These are phyloP conservation scores for Acheta domesticus DNA, from an alignment of 2,888 invertebrate genomes.

Conservation along the genomic window DNA sequence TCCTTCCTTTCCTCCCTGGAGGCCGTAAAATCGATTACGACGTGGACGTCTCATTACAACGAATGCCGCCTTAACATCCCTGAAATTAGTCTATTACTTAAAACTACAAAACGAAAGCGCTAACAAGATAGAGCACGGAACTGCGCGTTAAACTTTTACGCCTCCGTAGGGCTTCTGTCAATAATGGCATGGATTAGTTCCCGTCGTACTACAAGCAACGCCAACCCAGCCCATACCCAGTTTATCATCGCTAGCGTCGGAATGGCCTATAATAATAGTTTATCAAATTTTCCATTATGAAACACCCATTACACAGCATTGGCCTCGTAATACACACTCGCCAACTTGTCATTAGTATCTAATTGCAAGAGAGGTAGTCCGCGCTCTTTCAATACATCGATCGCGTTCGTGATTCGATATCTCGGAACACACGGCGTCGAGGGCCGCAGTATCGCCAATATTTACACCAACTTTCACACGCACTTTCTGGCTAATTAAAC, in stretches of 20 bases:
- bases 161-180: too few species aligned
- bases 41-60: too few species aligned
- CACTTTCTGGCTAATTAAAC: neutral
- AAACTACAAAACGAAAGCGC: neutral
- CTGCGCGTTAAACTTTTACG: neutral
- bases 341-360: neutral
- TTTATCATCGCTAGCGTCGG: neutral
- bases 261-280: neutral
- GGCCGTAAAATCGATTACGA: too few species aligned
- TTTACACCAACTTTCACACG: neutral
- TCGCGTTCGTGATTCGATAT: neutral
- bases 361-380: neutral
- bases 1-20: too few species aligned
- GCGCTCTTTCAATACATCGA: neutral
- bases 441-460: neutral
- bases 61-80: too few species aligned
- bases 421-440: neutral
- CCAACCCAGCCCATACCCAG: too few species aligned
- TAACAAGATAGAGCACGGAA: neutral
- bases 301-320: neutral
- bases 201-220: too few species aligned
- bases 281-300: conserved; percentile 2
- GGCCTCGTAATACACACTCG: neutral
- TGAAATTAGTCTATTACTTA: neutral
- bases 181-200: too few species aligned